Conservation (phyloP, 2,113 vertebrate genomes). For the Lepus americanus region DNA sequence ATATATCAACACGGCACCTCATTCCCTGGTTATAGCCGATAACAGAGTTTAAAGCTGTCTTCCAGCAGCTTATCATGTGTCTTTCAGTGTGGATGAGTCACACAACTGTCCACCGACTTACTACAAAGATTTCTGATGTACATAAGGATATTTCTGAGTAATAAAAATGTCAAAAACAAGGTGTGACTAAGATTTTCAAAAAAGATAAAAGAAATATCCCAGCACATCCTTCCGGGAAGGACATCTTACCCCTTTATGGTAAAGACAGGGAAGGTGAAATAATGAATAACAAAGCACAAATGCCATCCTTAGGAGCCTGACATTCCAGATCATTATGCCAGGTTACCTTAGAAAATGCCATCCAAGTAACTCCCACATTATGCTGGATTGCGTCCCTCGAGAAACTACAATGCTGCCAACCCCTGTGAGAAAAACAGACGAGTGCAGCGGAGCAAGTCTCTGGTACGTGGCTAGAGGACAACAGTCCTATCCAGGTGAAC, state of each 20-base stretch:
- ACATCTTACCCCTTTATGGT: not conserved
- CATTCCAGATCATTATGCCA: not conserved
- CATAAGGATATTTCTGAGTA: not conserved
- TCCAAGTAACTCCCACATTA: not conserved
- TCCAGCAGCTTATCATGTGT: not conserved
- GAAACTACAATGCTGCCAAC: not conserved
- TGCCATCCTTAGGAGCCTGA: accelerated
- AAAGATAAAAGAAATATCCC: not conserved
- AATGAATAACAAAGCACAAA: not conserved
- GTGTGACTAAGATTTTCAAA: not conserved
- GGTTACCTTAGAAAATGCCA: not conserved
- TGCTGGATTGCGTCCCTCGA: not conserved
- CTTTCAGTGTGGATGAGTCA: not conserved
- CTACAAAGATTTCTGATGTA: not conserved
- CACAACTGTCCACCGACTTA: not conserved
- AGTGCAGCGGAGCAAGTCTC: not conserved
- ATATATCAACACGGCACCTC: not conserved
- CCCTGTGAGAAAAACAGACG: not conserved
- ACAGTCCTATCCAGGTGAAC: not conserved
- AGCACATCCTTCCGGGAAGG: not conserved
- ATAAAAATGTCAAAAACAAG: not conserved
- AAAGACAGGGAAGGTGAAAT: not conserved
- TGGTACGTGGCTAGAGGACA: not conserved
- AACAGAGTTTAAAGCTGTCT: not conserved
- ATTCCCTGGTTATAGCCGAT: not conserved